phyloP scores from a whole-genome alignment of 2,888 invertebrate species.

The Xylota sylvarum region DNA sequence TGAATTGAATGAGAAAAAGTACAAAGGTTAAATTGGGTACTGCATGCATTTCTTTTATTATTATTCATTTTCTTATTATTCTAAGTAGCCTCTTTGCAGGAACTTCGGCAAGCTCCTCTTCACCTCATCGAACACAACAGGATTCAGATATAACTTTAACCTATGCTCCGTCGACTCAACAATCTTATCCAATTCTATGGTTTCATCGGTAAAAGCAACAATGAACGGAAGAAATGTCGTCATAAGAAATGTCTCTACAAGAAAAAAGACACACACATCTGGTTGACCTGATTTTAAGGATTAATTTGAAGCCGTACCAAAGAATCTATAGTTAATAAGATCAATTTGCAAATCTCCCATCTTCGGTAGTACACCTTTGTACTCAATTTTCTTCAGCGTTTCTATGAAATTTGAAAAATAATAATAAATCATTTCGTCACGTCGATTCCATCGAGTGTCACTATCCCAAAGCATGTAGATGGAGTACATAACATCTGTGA shows the following conservation, averaged over 20 bases:
- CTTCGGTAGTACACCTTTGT: slow-evolving; percentile 78
- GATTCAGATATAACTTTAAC: slow-evolving; percentile 15
- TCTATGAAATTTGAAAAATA: slow-evolving; percentile 78
- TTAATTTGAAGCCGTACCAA: slow-evolving; percentile 73
- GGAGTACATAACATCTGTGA: slow-evolving; percentile 79
- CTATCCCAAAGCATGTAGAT: slow-evolving; percentile 78
- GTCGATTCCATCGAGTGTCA: slow-evolving; percentile 74
- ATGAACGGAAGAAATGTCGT: slow-evolving; percentile 2
- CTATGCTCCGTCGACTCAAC: slow-evolving; percentile 34
- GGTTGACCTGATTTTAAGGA: not conserved
- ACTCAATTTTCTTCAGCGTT: slow-evolving; percentile 78
- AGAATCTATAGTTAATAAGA: slow-evolving; percentile 75
- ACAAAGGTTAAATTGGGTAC: no score
- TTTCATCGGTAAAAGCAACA: slow-evolving; percentile 33
- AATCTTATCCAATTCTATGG: slow-evolving; percentile 14
- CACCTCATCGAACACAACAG: not conserved
- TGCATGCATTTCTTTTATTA: not conserved
- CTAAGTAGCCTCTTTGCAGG: slow-evolving; percentile 22
- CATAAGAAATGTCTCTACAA: slow-evolving; percentile 23
- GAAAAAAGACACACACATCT: not conserved
- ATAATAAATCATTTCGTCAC: slow-evolving; percentile 78
- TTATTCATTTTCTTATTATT: slow-evolving; percentile 7
- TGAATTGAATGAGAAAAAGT: no score
- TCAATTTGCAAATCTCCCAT: slow-evolving; percentile 77
- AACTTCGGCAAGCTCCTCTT: slow-evolving; percentile 27